Conservation (phyloP, 2,113 vertebrate genomes). For the Coptodon rendalli region DNA sequence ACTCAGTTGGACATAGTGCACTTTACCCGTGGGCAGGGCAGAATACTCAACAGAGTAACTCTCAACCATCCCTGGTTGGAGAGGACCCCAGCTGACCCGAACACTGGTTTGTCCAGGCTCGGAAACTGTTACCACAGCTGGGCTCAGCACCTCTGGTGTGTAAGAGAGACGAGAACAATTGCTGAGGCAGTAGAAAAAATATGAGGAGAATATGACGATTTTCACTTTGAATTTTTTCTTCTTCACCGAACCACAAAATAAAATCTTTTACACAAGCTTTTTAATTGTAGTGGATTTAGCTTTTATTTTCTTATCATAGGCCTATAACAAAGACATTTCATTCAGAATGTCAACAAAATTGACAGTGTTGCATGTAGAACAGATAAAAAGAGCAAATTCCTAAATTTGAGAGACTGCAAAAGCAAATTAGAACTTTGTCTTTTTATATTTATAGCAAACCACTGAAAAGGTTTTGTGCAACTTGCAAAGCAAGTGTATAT, state of each 20-base stretch:
- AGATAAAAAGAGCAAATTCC: neutral
- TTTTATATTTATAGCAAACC: neutral
- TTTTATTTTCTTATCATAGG: neutral
- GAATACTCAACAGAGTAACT: conserved; percentile 82
- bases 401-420: neutral
- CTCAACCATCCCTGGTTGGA: conserved; percentile 60
- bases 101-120: conserved; percentile 76
- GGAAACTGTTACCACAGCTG: conserved; percentile 76
- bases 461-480: neutral
- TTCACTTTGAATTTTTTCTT: neutral
- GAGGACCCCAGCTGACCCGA: conserved; percentile 85
- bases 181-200: neutral
- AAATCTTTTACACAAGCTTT: neutral
- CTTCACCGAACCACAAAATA: neutral
- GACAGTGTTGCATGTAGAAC: neutral
- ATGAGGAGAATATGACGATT: neutral
- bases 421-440: neutral
- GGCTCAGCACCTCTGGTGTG: conserved; percentile 68
- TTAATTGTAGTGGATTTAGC: neutral
- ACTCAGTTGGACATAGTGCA: conserved; percentile 65
- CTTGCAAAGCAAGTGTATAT: neutral
- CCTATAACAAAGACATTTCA: neutral
- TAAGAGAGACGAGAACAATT: neutral
- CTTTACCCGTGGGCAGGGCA: conserved; percentile 72
- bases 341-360: neutral